Evolutionary conservation across 1,140 invertebrate genomes (phyloP), one percentile per base, ranked within the genome.

Genomic region (Potamilus streckersoni): DNA sequence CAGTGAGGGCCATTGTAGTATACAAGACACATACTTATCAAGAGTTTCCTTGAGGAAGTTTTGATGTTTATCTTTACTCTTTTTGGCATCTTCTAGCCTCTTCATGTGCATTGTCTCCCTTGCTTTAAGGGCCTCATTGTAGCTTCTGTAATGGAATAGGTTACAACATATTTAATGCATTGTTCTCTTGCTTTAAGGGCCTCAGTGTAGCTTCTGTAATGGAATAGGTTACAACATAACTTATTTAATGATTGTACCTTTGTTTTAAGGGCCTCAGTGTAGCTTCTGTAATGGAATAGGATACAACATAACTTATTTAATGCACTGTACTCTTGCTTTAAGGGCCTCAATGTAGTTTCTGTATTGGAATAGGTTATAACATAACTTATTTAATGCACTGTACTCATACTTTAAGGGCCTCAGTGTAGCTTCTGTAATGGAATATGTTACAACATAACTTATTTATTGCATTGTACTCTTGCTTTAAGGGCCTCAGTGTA

Each of bases 1-100:
- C 38, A 6, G 38, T 49, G 38, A 65, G 5, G 27, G 23, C 23
- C 20, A 69, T 19, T 62, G 19, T 74, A 49, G 68, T n/a, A 69
- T 71, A 64, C 60, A 60, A 71, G 63, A 55, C n/a, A 82, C 85
- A 82, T 77, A 89, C 88, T 86, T 89, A 8, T 79, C 79, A 62
- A 90, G 73, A 1, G 88, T 89, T 23, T 84, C 74, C 67, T 84
- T 83, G 19, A 89, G 82, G 76, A 84, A 89, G 64, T 82, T 83
- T 38, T 79, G 85, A 49, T 84, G 81, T 81, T 82, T 84, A 55
- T 87, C 82, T 58, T 87, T 83, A 70, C 82, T 85, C 77, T 78
- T 82, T 62, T 82, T 80, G 14, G 87, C 86, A 66, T 88, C 83
- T 60, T 87, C 81, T 16, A 74, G 74, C 58, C 63, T 71, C n/a